These are phyloP conservation scores for Plebejus melissa DNA, from an alignment of 2,888 invertebrate genomes.

Conservation along the genomic window DNA sequence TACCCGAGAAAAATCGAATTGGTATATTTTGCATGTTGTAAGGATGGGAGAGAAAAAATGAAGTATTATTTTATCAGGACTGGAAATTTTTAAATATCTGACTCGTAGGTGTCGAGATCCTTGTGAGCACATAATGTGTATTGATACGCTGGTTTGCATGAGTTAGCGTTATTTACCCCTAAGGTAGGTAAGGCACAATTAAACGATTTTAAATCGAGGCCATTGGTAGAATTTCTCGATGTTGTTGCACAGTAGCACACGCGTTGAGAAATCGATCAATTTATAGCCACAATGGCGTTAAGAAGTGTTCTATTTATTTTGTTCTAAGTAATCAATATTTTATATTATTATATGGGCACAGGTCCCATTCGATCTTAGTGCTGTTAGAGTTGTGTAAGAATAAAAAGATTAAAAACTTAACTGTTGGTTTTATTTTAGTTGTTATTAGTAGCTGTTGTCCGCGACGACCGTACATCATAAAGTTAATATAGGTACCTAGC, in stretches of 20 bases:
- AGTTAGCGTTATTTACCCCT: constrained; percentile 34
- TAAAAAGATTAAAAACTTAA: constrained; percentile 44
- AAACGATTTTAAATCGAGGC: constrained; percentile 74
- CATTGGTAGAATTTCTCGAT: constrained; percentile 68
- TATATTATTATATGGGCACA: constrained; percentile 60
- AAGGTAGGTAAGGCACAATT: constrained; percentile 34
- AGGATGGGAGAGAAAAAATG: not conserved
- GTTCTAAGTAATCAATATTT: constrained; percentile 74
- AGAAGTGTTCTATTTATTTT: constrained; percentile 75
- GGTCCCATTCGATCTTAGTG: constrained; percentile 65
- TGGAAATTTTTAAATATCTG: not conserved
- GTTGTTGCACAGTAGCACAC: constrained; percentile 68
- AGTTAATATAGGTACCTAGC: too few species aligned
- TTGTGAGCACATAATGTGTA: not conserved
- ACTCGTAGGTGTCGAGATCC: not conserved
- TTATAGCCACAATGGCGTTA: constrained; percentile 65
- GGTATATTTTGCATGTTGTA: not conserved
- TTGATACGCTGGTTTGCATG: constrained; percentile 29
- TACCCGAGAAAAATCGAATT: not conserved
- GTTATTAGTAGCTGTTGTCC: not conserved
- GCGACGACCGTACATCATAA: too few species aligned
- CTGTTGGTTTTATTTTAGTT: constrained; percentile 31
- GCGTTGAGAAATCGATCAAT: constrained; percentile 67
- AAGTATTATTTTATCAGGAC: not conserved
- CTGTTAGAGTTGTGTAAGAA: constrained; percentile 71